Evolutionary conservation across 2,797 vertebrate species (phyloP).

Genomic region (Melanotaenia maccullochi): DNA sequence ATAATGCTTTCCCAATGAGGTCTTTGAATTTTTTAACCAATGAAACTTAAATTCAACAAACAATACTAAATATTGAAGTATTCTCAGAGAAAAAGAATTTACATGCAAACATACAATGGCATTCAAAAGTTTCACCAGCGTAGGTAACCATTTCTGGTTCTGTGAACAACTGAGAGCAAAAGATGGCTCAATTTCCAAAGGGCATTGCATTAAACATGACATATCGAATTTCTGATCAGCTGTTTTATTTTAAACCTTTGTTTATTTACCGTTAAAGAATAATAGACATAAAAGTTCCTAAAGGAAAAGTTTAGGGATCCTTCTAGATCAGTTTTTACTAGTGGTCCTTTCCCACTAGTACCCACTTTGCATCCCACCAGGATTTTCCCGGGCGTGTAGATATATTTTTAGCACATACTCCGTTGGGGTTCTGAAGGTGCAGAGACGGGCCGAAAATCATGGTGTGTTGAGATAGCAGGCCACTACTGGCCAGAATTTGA

Average conservation of each 20-base stretch:
- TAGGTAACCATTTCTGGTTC: not conserved
- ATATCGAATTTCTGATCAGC: not conserved
- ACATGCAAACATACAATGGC: slow-evolving; percentile 11
- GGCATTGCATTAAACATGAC: not conserved
- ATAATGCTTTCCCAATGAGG: slow-evolving; percentile 14
- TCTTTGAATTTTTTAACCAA: slow-evolving; percentile 12
- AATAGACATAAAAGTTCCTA: not conserved
- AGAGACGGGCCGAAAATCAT: too few relatives aligned
- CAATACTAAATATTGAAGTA: slow-evolving; percentile 47
- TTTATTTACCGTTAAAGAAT: not conserved
- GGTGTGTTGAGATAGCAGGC: too few relatives aligned
- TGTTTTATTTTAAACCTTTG: not conserved
- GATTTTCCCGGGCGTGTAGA: too few relatives aligned
- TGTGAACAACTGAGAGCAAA: not conserved
- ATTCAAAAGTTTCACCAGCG: not conserved
- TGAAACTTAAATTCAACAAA: slow-evolving; percentile 12
- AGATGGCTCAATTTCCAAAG: not conserved
- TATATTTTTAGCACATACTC: too few relatives aligned
- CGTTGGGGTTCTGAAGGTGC: too few relatives aligned
- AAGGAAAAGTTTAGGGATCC: not conserved
- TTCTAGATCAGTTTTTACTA: not conserved
- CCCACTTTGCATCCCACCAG: too few relatives aligned
- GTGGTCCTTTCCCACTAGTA: too few relatives aligned
- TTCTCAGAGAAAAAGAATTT: slow-evolving; percentile 78
- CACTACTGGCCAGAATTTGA: too few relatives aligned